phyloP scores from a whole-genome alignment of 2,113 vertebrate genomes.

The Mesitornis unicolor region DNA sequence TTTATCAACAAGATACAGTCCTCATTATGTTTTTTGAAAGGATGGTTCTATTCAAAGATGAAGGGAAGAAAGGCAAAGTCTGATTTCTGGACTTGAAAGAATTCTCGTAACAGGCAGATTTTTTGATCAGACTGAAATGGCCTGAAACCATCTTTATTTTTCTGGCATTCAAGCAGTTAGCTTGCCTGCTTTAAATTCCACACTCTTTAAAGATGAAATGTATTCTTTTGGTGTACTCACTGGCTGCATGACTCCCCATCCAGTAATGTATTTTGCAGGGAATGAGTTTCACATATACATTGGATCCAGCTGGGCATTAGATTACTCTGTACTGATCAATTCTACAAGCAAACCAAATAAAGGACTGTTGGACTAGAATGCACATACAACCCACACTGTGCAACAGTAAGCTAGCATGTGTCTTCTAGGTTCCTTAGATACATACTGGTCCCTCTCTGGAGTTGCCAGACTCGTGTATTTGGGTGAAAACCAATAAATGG shows the following conservation, averaged over 20 bases:
- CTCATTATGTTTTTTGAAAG: not conserved
- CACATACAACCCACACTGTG: rapidly evolving
- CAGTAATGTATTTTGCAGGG: not conserved
- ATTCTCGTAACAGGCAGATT: not conserved
- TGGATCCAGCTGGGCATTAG: not conserved
- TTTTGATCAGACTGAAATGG: not conserved
- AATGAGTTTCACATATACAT: not conserved
- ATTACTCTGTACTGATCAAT: not conserved
- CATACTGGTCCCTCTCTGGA: not conserved
- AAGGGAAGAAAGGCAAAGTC: not conserved
- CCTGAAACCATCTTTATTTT: not conserved
- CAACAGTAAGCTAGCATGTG: not conserved
- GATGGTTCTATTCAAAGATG: not conserved
- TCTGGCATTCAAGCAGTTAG: not conserved
- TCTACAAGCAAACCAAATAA: not conserved
- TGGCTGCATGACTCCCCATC: not conserved
- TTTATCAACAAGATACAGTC: not conserved
- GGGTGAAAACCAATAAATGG: not conserved
- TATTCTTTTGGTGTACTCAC: not conserved
- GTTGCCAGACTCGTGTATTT: not conserved
- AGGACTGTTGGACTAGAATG: not conserved
- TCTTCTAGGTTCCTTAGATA: not conserved
- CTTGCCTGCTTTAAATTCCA: not conserved
- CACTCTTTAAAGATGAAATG: not conserved
- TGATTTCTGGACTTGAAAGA: not conserved